These are phyloP conservation scores for Ormyrus pomaceus DNA, from an alignment of 2,888 invertebrate genomes.

Conservation along the genomic window DNA sequence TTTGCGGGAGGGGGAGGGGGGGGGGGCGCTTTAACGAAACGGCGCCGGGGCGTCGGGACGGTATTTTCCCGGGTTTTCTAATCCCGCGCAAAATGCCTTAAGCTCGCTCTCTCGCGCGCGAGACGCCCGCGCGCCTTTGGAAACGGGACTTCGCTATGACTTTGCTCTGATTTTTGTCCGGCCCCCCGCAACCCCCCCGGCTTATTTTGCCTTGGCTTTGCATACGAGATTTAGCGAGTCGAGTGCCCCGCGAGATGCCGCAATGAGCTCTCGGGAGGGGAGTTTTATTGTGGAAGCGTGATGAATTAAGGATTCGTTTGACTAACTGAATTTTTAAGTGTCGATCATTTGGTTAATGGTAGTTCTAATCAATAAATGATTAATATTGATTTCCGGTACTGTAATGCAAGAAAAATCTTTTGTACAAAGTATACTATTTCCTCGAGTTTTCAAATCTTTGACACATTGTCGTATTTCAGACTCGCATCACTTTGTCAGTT, in stretches of 20 bases:
- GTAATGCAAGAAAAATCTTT: too few relatives aligned
- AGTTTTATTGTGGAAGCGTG: too few relatives aligned
- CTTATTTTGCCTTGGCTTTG: conserved; percentile 50
- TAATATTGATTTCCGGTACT: too few relatives aligned
- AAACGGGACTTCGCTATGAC: conserved; percentile 56
- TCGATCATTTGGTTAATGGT: too few relatives aligned
- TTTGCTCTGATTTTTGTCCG: conserved; percentile 53
- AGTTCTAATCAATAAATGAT: too few relatives aligned
- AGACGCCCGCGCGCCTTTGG: conserved; percentile 30
- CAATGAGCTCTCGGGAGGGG: too few relatives aligned
- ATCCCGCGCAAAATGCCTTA: conserved; percentile 53
- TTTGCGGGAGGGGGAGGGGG: not conserved
- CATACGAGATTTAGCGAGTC: conserved; percentile 49
- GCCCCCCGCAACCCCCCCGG: not conserved
- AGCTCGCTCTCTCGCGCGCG: conserved; percentile 20
- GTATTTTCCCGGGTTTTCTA: conserved; percentile 43
- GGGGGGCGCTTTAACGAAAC: conserved; percentile 18
- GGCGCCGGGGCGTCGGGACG: not conserved
- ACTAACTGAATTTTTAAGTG: too few relatives aligned
- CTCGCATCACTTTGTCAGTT: too few relatives aligned
- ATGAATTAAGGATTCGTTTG: too few relatives aligned
- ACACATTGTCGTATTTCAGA: too few relatives aligned
- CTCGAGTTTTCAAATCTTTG: too few relatives aligned
- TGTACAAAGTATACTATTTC: too few relatives aligned
- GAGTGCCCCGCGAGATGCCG: not conserved